A percentile compares a stretch with the other conserved stretches of the same genome.
These are phyloP conservation scores for Ditula angustiorana DNA, from an alignment of 2,888 invertebrate genomes.

Conservation along the genomic window DNA sequence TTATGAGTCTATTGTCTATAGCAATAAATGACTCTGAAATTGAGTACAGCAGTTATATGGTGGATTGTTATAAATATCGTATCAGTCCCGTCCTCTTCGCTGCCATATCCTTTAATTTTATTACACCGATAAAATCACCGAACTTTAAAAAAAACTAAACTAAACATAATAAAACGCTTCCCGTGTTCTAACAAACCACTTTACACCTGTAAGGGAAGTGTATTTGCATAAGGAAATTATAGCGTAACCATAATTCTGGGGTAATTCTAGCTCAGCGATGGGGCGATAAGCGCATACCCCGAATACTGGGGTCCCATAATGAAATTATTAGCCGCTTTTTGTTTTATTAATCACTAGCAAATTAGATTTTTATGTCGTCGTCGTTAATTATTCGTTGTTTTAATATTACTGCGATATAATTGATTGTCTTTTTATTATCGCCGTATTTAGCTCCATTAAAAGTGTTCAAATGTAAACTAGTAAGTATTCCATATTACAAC, in stretches of 20 bases:
- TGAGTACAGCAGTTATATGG: background rate
- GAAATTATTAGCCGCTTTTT: conserved; percentile 66
- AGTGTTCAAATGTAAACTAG: no score
- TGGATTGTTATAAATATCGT: background rate
- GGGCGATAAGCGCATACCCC: conserved; percentile 55
- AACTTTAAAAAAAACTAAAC: conserved; percentile 22
- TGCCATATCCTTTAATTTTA: conserved; percentile 20
- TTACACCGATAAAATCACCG: conserved; percentile 30
- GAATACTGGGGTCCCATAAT: conserved; percentile 63
- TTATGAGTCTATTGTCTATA: no score
- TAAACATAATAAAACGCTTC: conserved; percentile 20
- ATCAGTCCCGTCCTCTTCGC: background rate
- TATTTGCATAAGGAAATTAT: conserved; percentile 66
- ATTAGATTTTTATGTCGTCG: conserved; percentile 42
- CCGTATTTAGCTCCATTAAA: no score
- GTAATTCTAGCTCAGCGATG: conserved; percentile 54
- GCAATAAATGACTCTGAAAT: no score
- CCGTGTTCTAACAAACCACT: conserved; percentile 39
- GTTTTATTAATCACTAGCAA: conserved; percentile 58
- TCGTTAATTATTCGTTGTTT: conserved; percentile 20
- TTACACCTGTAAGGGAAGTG: conserved; percentile 55
- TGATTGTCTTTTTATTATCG: no score
- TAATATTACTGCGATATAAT: conserved; percentile 4
- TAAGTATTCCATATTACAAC: no score
- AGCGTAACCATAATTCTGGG: conserved; percentile 53